Base-by-base conservation (phyloP, 2,888 invertebrate genomes). In the Epicampocera succincta region DNA sequence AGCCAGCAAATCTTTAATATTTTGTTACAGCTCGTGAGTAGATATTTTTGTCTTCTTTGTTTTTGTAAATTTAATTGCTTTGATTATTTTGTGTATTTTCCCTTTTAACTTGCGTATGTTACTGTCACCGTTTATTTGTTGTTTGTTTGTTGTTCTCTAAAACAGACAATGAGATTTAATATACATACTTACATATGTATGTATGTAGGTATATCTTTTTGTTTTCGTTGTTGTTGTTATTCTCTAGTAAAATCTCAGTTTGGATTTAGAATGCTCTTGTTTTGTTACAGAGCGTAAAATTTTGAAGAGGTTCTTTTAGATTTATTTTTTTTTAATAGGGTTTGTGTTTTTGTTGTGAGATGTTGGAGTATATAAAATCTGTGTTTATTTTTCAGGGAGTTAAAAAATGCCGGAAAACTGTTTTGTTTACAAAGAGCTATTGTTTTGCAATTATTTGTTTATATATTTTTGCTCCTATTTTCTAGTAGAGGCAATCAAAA, bases 231-330 rank as follows among this genome's bases (percentile, higher is more conserved):
- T 9, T 25, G 33, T 65, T 56, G 65, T n/a, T n/a, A n/a, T n/a
- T n/a, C n/a, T n/a, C n/a, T n/a, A 74, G 65, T 50, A 66, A 75
- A 33, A 66, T 66, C 74, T 66, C 74, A 40, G 58, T 74, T 65
- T 54, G n/a, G 11, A 25, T 58, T 65, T 58, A 3, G 17, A 40
- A 29, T 58, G 46, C 58, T 66, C 58, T 75, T 75, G 48, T 54
- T 58, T 46, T 17, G 1, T 19, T 40, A 11, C 0, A 21, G 33
- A 12, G 40, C 15, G n/a, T 29, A 54, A 54, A 44, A 15, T 42
- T 11, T 44, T 17, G 44, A 40, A 2, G 11, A 42, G 69, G 19
- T 40, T 60, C 46, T 60, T 56, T 58, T 25, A 19, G 40, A 4
- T 65, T 74, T 65, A 44, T 19, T 52, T 54, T 63, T 42, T 29